These are phyloP conservation scores for Synanthedon andrenaeformis DNA, from an alignment of 2,888 invertebrate genomes.

Conservation along the genomic window DNA sequence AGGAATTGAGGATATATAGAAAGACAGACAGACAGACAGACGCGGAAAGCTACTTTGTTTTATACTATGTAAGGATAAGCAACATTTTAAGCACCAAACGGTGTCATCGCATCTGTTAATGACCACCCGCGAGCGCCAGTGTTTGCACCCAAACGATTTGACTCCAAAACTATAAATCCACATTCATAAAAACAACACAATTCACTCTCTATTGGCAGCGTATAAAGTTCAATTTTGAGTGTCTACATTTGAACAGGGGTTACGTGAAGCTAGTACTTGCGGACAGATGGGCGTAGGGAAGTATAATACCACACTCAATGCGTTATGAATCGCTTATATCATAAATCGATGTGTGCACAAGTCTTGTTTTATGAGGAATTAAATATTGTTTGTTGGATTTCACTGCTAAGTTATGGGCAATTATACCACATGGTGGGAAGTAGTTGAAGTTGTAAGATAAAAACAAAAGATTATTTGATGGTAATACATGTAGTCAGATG, in stretches of 20 bases:
- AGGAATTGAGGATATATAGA: too few relatives aligned
- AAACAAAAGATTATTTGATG: neutral
- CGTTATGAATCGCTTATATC: constrained; percentile 35
- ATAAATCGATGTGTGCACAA: constrained; percentile 17
- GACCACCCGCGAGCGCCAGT: constrained; percentile 53
- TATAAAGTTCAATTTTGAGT: constrained; percentile 18
- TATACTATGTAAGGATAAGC: neutral
- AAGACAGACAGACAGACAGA: too few relatives aligned
- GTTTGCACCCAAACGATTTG: constrained; percentile 29
- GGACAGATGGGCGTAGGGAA: constrained; percentile 53
- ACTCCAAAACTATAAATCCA: constrained; percentile 26
- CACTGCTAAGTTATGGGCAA: constrained; percentile 9
- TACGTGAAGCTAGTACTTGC: constrained; percentile 9
- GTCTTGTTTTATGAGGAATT: constrained; percentile 30
- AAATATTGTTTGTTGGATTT: constrained; percentile 38
- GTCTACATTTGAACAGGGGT: constrained; percentile 3
- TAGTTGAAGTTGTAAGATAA: neutral
- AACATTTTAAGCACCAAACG: constrained; percentile 32
- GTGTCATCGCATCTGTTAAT: constrained; percentile 45
- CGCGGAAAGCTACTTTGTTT: too few relatives aligned
- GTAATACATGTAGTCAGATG: too few relatives aligned
- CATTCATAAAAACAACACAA: neutral
- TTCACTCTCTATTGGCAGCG: constrained; percentile 6
- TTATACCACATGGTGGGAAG: constrained; percentile 2
- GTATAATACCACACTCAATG: constrained; percentile 39